These are phyloP conservation scores for Thecocarcelia acutangulata DNA, from an alignment of 2,888 invertebrate species.

Conservation along the genomic window DNA sequence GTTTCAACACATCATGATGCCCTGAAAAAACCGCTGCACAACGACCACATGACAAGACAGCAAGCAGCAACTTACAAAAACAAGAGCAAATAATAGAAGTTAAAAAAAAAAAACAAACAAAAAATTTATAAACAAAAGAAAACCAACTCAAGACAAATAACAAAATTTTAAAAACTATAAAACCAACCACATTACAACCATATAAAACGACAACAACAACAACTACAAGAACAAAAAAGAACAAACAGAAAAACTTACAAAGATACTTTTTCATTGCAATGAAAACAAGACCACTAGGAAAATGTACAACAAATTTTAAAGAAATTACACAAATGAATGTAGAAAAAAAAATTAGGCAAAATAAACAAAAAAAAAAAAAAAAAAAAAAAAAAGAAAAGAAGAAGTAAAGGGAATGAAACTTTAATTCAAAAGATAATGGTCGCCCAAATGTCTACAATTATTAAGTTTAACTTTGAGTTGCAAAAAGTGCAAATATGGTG, in stretches of 20 bases:
- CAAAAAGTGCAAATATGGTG: constrained; percentile 40
- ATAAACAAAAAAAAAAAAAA: constrained; percentile 21
- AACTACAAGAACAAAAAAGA: constrained; percentile 17
- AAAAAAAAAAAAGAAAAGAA: constrained; percentile 17
- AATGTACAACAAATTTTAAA: constrained; percentile 28
- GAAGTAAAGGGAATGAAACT: constrained; percentile 31
- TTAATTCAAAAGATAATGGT: constrained; percentile 60
- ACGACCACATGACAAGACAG: constrained; percentile 40
- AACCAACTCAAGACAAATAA: constrained; percentile 21
- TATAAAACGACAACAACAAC: constrained; percentile 13
- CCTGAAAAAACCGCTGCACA: constrained; percentile 9
- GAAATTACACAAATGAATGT: constrained; percentile 13
- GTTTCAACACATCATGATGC: neutral
- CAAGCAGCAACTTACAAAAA: constrained; percentile 18
- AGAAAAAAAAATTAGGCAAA: constrained; percentile 1
- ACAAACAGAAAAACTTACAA: constrained; percentile 8
- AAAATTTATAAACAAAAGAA: constrained; percentile 18
- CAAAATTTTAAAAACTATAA: constrained; percentile 27
- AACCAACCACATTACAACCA: constrained; percentile 47
- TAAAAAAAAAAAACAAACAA: neutral
- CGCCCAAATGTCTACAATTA: constrained; percentile 70
- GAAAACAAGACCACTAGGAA: constrained; percentile 47
- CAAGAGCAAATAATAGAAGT: neutral
- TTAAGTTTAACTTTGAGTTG: constrained; percentile 50
- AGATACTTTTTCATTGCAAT: constrained; percentile 29